Conservation (phyloP, 2,888 invertebrate genomes). For the Hoplodrina ambigua region DNA sequence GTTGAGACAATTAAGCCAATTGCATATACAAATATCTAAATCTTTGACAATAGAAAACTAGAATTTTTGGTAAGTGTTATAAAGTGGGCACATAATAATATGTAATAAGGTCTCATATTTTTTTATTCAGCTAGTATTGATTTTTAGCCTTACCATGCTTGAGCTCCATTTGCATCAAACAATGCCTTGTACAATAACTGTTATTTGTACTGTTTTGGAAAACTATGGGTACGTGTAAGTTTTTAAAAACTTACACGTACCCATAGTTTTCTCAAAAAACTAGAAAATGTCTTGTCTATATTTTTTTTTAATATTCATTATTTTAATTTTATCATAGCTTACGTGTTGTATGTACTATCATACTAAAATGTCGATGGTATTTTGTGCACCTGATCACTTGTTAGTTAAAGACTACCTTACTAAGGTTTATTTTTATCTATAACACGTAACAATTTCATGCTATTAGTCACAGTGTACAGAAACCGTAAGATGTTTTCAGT, state of each 20-base stretch:
- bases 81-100: neutral
- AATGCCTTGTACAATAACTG: too few relatives aligned
- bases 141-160: too few relatives aligned
- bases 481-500: constrained; percentile 18
- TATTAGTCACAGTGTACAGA: constrained; percentile 23
- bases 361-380: neutral
- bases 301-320: too few relatives aligned
- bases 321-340: too few relatives aligned
- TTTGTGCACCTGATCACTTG: constrained; percentile 7
- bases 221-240: too few relatives aligned
- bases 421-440: constrained; percentile 20
- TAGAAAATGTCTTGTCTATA: too few relatives aligned
- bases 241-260: too few relatives aligned
- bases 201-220: too few relatives aligned
- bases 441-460: constrained; percentile 20
- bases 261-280: too few relatives aligned
- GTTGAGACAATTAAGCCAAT: neutral
- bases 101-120: too few relatives aligned
- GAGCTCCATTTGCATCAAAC: too few relatives aligned
- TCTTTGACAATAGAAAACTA: neutral
- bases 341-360: neutral
- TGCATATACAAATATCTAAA: constrained; percentile 6
- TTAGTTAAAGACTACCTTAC: neutral
- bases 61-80: neutral
- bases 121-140: too few relatives aligned